Conservation (phyloP, 2,797 vertebrate genomes). For the Melanotaenia boesemani region DNA sequence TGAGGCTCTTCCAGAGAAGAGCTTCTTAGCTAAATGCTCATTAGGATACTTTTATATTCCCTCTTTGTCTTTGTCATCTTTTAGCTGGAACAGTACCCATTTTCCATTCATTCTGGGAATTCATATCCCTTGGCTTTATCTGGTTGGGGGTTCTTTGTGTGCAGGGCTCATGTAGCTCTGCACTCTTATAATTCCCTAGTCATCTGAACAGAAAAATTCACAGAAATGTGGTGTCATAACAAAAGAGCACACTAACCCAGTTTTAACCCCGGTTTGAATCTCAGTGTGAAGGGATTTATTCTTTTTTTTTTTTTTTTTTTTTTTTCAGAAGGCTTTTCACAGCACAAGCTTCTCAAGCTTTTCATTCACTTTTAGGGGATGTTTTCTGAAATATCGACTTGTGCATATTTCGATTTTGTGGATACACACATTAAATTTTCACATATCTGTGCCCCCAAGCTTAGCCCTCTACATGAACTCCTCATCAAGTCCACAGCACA, state of each 20-base stretch:
- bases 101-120: constrained; percentile 65
- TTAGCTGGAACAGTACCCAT: constrained; percentile 36
- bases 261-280: constrained; percentile 47
- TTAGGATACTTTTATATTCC: constrained; percentile 72
- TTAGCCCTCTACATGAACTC: constrained; percentile 46
- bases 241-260: constrained; percentile 48
- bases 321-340: constrained; percentile 23
- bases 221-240: constrained; percentile 50
- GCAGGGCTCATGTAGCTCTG: constrained; percentile 29
- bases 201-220: constrained; percentile 51
- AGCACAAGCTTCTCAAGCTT: constrained; percentile 7
- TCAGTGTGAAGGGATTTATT: constrained; percentile 10
- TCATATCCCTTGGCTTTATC: constrained; percentile 52
- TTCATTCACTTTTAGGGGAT: constrained; percentile 13
- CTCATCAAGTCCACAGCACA: constrained; percentile 22
- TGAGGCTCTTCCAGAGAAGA: constrained; percentile 52
- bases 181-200: constrained; percentile 42
- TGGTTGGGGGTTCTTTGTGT: constrained; percentile 39
- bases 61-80: constrained; percentile 65
- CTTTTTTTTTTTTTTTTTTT: constrained; percentile 7
- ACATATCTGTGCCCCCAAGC: constrained; percentile 30
- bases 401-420: constrained; percentile 10
- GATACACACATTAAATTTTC: constrained; percentile 13
- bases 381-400: constrained; percentile 7
- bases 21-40: constrained; percentile 74